Evolutionary conservation across 1,140 invertebrate genomes (phyloP), one percentile per base, ranked within the genome.

Genomic region (Neodiprion fabricii): DNA sequence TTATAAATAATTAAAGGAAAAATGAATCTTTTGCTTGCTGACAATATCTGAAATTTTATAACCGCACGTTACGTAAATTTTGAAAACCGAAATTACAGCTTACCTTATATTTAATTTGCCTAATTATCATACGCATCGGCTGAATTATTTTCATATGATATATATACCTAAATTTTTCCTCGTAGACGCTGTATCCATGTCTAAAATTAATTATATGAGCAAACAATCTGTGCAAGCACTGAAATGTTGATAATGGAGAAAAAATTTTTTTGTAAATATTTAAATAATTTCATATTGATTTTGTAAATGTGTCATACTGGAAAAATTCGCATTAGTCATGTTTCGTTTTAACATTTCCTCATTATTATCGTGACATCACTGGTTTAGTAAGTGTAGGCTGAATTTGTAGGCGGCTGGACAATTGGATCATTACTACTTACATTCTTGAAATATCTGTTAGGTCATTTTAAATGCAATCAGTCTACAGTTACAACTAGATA

Each of bases 381-480:
- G n/a, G n/a, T 48, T 28, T 72, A 47, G 68, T 76, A 72, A 67
- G 73, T 70, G 75, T 74, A 66, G 73, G 70, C 65, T 74, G 72
- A 74, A 67, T 68, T 74, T 67, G 69, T 74, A 67, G 72, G 73
- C 72, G 79, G 80, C n/a, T 73, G 74, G 71, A 76, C 80, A 70
- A 82, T 80, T 82, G 78, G 78, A 82, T 82, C 82, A 82, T 82
- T 80, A 70, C 73, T 67, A 68, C 3, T 72, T 70, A 76, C 72
- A 82, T 82, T 82, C 81, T 72, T 77, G 78, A 67, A 79, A 82
- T 82, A 78, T 80, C 70, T 80, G 78, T 81, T 82, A 82, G 79
- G 70, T 48, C 67, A 48, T 47, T 23, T 69, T 11, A 47, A 69
- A 47, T 23, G 21, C n/a, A 61, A 61, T 61, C 53, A 61, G 53